Base-by-base conservation (phyloP, 2,797 vertebrate genomes). In the Ptychobarbus kaznakovi region DNA sequence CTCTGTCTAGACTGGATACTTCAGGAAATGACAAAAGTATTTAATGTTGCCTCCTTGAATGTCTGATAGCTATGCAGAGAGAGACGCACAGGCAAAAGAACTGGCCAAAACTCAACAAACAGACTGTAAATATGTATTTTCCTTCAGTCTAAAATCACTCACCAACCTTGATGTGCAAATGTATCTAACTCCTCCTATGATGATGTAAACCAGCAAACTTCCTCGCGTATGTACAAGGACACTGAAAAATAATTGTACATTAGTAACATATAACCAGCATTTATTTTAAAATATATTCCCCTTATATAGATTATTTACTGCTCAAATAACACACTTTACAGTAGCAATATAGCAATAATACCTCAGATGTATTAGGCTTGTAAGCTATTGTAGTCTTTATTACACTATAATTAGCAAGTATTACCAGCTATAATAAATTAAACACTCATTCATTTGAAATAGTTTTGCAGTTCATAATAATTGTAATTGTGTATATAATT, bases 1-100 rank as follows among this genome's bases (percentile, higher is more conserved):
- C 28, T 58, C n/a, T 77, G 77, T 46, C 53, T 49, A 85, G 83
- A 85, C 76, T 80, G 20, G 20, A 61, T 35, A 20, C 40, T 72
- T 46, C 25, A 58, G 74, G 49, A 78, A 78, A 84, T 84, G 32
- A 58, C 35, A 46, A 78, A 84, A 69, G 56, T 6, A 10, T 38
- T 22, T 63, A 22, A 74, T 6, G 18, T 35, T 63, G 40, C 70
- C 56, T 58, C 49, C 8, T 18, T 12, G 7, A 51, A 38, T 75
- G 42, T 76, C 58, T 63, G 58, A 44, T 28, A 66, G 74, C 20
- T 56, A 56, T 56, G 20, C 46, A 38, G 20, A 80, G 20, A 80
- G 38, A 63, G 12, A 81, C n/a, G 10, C n/a, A 25, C 20, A 6
- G 3, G 22, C 20, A 28, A 46, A 25, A 28, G 16, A 66, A 28